Evolutionary conservation across 2,888 invertebrate species (phyloP).

Genomic region (Lasioglossum zephyrum): DNA sequence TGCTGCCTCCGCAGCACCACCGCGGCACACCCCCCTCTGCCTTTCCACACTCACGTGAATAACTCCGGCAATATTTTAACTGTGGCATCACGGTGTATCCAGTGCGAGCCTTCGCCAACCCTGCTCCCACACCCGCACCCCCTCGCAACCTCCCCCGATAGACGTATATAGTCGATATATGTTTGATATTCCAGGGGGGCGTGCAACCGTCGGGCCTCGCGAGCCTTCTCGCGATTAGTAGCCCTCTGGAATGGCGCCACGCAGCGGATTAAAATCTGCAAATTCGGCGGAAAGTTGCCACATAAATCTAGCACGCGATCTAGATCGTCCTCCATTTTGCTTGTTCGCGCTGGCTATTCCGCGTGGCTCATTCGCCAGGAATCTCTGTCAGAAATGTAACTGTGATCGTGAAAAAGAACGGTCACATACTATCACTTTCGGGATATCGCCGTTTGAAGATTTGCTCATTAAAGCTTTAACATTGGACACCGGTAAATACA

Average conservation of each 20-base stretch:
- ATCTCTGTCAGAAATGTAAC: too few relatives aligned
- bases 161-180: constrained; percentile 4
- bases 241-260: background rate
- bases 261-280: background rate
- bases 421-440: too few relatives aligned
- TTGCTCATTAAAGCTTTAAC: too few relatives aligned
- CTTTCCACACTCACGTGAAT: constrained; percentile 76
- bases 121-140: constrained; percentile 1
- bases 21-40: background rate
- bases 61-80: constrained; percentile 80
- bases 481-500: too few relatives aligned
- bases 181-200: background rate
- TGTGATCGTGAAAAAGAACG: too few relatives aligned
- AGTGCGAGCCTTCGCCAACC: constrained; percentile 56
- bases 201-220: background rate
- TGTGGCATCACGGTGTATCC: constrained; percentile 70
- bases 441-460: too few relatives aligned
- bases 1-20: constrained; percentile 42
- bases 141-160: background rate
- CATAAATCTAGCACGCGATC: background rate
- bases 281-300: background rate
- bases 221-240: constrained; percentile 1
- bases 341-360: background rate
- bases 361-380: too few relatives aligned
- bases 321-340: background rate